Evolutionary conservation across 1,140 invertebrate species (phyloP).

Genomic region (Zaprionus nigranus): DNA sequence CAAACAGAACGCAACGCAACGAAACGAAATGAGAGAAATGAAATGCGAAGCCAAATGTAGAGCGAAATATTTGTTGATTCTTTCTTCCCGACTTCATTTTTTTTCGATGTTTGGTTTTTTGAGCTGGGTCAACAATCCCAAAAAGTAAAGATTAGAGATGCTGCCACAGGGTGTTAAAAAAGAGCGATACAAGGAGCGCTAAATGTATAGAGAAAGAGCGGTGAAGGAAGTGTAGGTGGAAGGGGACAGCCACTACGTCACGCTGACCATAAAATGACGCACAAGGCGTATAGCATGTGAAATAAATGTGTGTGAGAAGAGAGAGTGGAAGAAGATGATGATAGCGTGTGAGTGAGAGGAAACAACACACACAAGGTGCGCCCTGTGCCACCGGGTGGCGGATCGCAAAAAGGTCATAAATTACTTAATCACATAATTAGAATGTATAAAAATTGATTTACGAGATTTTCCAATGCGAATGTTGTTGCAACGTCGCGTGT

Average conservation of each 20-base stretch:
- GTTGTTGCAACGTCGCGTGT: conserved; percentile 68
- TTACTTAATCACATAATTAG: conserved; percentile 83
- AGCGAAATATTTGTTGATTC: conserved; percentile 23
- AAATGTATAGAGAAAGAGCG: not conserved
- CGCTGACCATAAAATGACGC: conserved; percentile 53
- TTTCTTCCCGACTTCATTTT: not conserved
- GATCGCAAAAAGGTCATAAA: conserved; percentile 64
- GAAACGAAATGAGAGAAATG: conserved; percentile 9
- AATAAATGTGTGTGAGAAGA: not conserved
- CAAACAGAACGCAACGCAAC: conserved; percentile 59
- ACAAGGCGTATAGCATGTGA: conserved; percentile 32
- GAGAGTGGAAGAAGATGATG: not conserved
- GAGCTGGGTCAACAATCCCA: conserved; percentile 65
- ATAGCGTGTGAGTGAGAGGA: not conserved
- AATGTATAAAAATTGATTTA: conserved; percentile 82
- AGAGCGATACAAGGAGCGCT: not conserved
- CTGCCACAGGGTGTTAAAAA: not conserved
- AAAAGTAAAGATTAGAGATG: conserved; percentile 28
- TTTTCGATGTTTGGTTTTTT: conserved; percentile 28
- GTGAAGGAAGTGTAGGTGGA: too few species aligned
- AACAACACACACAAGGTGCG: not conserved
- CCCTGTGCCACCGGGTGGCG: conserved; percentile 26
- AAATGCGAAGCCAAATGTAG: conserved; percentile 35
- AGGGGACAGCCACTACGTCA: conserved; percentile 33
- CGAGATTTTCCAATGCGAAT: conserved; percentile 75